Evolutionary conservation across 2,113 vertebrate genomes (phyloP).

Genomic region (Saccopteryx leptura): DNA sequence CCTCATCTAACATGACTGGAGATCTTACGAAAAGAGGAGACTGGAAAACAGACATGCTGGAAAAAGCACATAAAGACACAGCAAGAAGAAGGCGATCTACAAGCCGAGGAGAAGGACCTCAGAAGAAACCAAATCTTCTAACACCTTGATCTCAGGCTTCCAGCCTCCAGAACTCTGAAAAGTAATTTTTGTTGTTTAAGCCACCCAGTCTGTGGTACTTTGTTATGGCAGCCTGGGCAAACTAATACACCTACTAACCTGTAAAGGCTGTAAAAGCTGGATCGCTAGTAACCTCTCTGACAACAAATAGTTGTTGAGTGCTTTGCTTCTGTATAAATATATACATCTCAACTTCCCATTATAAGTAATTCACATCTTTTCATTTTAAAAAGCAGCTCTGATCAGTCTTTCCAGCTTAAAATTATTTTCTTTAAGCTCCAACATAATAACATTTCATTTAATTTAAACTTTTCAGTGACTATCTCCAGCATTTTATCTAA

Average conservation of each 20-base stretch:
- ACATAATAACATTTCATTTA: conserved; percentile 34
- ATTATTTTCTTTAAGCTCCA: conserved; percentile 11
- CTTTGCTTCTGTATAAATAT: neutral
- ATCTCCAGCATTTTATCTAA: neutral
- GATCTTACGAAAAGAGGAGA: neutral
- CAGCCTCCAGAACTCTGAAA: neutral
- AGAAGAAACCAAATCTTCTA: no score
- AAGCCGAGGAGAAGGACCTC: neutral
- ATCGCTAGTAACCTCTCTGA: neutral
- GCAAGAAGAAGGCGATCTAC: neutral
- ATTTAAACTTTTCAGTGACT: neutral
- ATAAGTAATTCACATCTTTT: conserved; percentile 4
- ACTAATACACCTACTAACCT: neutral
- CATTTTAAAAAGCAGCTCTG: neutral
- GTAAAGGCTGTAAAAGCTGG: neutral
- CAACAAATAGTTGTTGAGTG: neutral
- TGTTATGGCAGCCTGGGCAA: neutral
- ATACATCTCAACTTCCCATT: neutral
- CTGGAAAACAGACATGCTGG: neutral
- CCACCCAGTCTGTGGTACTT: neutral
- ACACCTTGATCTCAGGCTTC: no score
- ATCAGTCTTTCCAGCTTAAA: neutral
- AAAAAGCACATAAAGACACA: neutral
- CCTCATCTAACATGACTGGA: neutral
- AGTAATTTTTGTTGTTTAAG: neutral